Base-by-base conservation (phyloP, 2,113 vertebrate genomes). In the Phaethon lepturus region DNA sequence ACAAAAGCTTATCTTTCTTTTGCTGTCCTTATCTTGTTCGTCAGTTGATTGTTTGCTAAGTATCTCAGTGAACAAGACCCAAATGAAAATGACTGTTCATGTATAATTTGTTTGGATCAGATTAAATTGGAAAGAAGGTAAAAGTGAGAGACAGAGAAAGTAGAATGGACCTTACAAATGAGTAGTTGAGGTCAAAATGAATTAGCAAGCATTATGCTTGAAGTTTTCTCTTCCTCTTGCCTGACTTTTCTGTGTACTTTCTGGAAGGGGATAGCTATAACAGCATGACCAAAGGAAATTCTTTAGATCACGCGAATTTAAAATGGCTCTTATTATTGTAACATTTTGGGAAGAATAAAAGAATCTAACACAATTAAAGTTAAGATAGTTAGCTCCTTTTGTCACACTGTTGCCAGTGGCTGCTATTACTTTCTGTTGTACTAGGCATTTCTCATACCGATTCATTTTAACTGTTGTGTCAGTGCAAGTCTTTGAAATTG, bases 71-170 rank as follows among this genome's bases (percentile, higher is more conserved):
- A 96, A 97, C 96, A 97, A 96, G 94, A 72, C 50, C 22, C 52
- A 64, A 82, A 90, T 33, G 42, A 97, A 97, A 96, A 95, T 91
- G 59, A 52, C 83, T 94, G 77, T 80, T 96, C 59, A 0, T 53
- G 88, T 91, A 96, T 82, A 96, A 96, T 96, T 96, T 97, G 97
- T 94, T 97, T 93, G 69, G 82, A 93, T 92, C 96, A 97, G 97
- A 95, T 97, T 96, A 95, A 96, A 96, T 26, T 92, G 66, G 86
- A 92, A 96, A 95, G 73, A 93, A 96, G 89, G 96, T 84, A 95
- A 97, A 97, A 96, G 96, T 95, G 92, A 93, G 87, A 94, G 91
- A 69, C 53, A 66, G 82, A 47, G 91, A 96, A 97, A 96, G 96
- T 88, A 94, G 59, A 55, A 74, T 2, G 5, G 24, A 67, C 31